A percentile compares a stretch with the other conserved stretches of the same genome.
Evolutionary conservation across 1,140 invertebrate species (phyloP).

Genomic region (Cheumatopsyche charites): DNA sequence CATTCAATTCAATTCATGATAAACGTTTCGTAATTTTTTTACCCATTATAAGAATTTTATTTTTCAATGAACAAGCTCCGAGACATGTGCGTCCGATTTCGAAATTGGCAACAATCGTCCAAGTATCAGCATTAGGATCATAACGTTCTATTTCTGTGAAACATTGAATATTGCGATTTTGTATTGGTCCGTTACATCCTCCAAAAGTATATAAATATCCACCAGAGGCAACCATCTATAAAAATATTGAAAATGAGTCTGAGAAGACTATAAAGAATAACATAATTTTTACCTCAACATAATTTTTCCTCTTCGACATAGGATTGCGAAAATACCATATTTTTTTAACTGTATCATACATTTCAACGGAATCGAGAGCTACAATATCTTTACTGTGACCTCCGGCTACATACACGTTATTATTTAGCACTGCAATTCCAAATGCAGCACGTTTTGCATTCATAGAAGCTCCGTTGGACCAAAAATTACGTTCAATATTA

Average conservation of each 20-base stretch:
- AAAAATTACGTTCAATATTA: not conserved
- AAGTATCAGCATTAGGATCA: not conserved
- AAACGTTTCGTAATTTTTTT: not conserved
- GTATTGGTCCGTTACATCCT: not conserved
- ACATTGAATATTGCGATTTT: not conserved
- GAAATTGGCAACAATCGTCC: not conserved
- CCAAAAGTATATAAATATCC: not conserved
- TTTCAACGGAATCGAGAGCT: not conserved
- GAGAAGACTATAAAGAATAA: not conserved
- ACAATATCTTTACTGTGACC: not conserved
- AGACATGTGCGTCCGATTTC: not conserved
- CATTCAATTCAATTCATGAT: not conserved
- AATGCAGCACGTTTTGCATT: not conserved
- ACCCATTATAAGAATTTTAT: not conserved
- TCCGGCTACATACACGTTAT: not conserved
- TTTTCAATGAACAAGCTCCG: not conserved
- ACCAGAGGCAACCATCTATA: not conserved
- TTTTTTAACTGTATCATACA: not conserved
- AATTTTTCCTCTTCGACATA: not conserved
- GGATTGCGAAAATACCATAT: not conserved
- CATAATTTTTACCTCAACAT: not conserved
- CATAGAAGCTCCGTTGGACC: not conserved
- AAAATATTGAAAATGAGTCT: not conserved
- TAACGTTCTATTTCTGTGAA: slow-evolving; percentile 1
- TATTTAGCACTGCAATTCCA: not conserved